Base-by-base conservation (phyloP, 1,140 invertebrate species). In the Ditylenchus dipsaci region DNA sequence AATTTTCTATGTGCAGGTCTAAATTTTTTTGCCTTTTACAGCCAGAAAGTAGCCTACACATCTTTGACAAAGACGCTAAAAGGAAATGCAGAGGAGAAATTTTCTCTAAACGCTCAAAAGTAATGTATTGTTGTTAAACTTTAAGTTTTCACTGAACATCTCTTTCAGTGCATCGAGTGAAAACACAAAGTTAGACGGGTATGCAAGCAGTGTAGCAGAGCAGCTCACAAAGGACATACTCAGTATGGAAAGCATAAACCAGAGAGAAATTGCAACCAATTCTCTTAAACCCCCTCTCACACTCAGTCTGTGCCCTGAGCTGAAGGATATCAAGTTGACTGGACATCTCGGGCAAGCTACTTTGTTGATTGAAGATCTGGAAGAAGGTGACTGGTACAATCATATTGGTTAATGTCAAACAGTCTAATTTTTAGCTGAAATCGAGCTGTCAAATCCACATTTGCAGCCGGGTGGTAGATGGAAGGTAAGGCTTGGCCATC, bases 401-500 rank as follows among this genome's bases (percentile, higher is more conserved):
- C 73, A 76, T 61, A 65, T 75, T 62, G 61, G 13, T 19, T 61
- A 13, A 5, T 47, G 19, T 27, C 17, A 5, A 21, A 21, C 15
- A 53, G 9, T 33, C 13, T 62, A 30, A 42, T 23, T 1, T 62
- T 45, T 15, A 30, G 33, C 27, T 62, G 33, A 42, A 30, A 49
- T 38, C 11, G 33, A 38, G 33, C 33, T 38, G 9, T 63, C 67
- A 23, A 72, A 81, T 69, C 68, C 76, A 21, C 76, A 81, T 38
- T n/a, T 82, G 17, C 26, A 30, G 11, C 76, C 76, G 8, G 80
- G 81, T 15, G 79, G 80, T 13, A 43, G 30, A 11, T 81, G 79
- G 79, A 69, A 38, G 33, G 33, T 38, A n/a, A n/a, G n/a, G n/a
- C n/a, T n/a, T n/a, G n/a, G 33, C 33, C 3, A 38, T 11, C 11